These are phyloP conservation scores for Oligia fasciuncula DNA, from an alignment of 2,888 invertebrate genomes.

Conservation along the genomic window DNA sequence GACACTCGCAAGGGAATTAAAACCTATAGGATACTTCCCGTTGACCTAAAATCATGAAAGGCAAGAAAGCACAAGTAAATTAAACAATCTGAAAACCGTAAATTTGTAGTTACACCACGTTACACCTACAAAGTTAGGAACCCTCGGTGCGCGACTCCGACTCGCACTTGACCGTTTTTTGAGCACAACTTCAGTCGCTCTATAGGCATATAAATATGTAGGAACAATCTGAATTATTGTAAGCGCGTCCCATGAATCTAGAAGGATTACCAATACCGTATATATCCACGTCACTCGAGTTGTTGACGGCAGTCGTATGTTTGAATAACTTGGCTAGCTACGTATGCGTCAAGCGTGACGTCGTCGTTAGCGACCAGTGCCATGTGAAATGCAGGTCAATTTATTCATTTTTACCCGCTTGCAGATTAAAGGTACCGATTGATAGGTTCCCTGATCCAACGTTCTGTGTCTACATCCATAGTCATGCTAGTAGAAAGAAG, in stretches of 20 bases:
- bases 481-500: neutral
- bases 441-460: neutral
- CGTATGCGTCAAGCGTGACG: neutral
- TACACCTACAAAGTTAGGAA: too few relatives aligned
- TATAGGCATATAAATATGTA: constrained; percentile 20
- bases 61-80: too few relatives aligned
- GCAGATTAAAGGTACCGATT: neutral
- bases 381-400: constrained; percentile 14
- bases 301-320: constrained; percentile 5
- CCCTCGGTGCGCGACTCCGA: too few relatives aligned
- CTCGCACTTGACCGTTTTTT: neutral
- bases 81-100: too few relatives aligned
- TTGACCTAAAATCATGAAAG: too few relatives aligned
- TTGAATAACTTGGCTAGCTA: constrained; percentile 13
- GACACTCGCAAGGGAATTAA: too few relatives aligned
- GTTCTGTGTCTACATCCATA: neutral
- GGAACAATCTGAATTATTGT: constrained; percentile 4
- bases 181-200: neutral
- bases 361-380: neutral
- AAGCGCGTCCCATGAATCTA: constrained; percentile 7
- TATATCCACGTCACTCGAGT: constrained; percentile 6
- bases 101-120: too few relatives aligned
- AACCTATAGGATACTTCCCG: too few relatives aligned
- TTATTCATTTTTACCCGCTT: neutral
- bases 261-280: constrained; percentile 27